A percentile compares a stretch with the other conserved stretches of the same genome.
Conservation (phyloP, 2,797 vertebrate genomes). For the Scolopax rusticola region DNA sequence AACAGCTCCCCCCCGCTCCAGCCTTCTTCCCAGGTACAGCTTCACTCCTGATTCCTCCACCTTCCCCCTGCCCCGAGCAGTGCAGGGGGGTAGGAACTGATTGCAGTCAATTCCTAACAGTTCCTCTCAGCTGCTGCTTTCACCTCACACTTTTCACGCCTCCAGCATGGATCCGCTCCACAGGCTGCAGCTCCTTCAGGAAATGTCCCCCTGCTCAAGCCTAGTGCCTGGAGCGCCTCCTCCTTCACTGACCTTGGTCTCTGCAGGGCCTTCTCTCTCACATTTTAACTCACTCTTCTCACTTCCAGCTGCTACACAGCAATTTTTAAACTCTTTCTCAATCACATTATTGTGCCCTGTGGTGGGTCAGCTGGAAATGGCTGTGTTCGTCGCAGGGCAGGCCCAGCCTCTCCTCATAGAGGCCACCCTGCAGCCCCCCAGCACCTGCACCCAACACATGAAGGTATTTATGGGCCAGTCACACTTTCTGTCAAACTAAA, state of each 20-base stretch:
- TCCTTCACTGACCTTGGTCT: neutral
- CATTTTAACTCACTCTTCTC: neutral
- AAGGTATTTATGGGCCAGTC: neutral
- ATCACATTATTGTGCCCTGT: fast-evolving
- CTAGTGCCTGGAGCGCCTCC: neutral
- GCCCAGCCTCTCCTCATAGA: neutral
- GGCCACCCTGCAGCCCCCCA: neutral
- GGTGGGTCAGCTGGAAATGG: neutral
- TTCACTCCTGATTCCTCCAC: neutral
- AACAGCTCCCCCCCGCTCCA: fast-evolving
- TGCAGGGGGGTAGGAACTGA: fast-evolving
- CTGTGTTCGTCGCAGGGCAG: fast-evolving
- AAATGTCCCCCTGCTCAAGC: neutral
- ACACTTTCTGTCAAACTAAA: neutral
- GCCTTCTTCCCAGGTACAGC: neutral
- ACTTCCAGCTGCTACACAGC: neutral
- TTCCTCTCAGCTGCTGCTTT: neutral
- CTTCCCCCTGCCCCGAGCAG: neutral
- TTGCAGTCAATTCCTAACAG: fast-evolving
- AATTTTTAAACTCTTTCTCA: neutral
- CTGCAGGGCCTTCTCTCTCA: neutral
- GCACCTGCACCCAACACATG: neutral
- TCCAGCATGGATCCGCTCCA: neutral
- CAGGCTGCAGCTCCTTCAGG: neutral
- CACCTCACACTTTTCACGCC: neutral